These are phyloP conservation scores for Onthophagus sagittarius DNA, from an alignment of 2,888 invertebrate genomes.

Conservation along the genomic window DNA sequence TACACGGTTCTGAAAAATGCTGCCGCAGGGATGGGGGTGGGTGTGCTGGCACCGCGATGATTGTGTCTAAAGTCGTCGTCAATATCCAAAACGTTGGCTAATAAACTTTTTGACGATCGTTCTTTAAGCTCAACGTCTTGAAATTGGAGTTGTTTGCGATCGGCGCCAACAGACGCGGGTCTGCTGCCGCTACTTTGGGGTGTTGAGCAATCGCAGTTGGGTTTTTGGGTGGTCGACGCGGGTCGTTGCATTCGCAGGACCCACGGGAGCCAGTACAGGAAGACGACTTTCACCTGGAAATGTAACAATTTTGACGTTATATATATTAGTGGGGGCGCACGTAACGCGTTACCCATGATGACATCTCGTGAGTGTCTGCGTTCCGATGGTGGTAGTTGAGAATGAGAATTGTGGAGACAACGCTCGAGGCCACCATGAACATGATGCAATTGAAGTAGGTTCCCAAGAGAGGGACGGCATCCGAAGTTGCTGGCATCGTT, in stretches of 20 bases:
- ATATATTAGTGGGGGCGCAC: not conserved
- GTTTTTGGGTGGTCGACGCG: constrained; percentile 13
- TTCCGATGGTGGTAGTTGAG: constrained; percentile 97
- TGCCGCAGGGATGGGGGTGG: constrained; percentile 55
- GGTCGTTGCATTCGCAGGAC: constrained; percentile 90
- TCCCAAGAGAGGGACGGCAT: constrained; percentile 73
- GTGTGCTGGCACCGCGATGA: constrained; percentile 59
- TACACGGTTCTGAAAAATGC: constrained; percentile 72
- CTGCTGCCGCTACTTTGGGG: constrained; percentile 51
- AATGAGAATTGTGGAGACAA: constrained; percentile 95
- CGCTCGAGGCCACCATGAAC: constrained; percentile 99
- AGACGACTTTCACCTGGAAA: constrained; percentile 78
- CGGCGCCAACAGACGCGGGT: constrained; percentile 47
- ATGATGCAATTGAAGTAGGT: constrained; percentile 99
- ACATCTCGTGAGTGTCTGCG: constrained; percentile 96
- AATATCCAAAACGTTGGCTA: constrained; percentile 95
- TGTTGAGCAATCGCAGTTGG: constrained; percentile 29
- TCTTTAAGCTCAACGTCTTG: constrained; percentile 50
- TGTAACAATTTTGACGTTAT: not conserved
- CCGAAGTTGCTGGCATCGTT: constrained; percentile 97
- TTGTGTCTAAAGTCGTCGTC: constrained; percentile 92
- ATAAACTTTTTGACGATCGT: constrained; percentile 86
- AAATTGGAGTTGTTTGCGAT: constrained; percentile 46
- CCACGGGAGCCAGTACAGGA: constrained; percentile 97
- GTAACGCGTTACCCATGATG: constrained; percentile 73